Evolutionary conservation across 1,140 invertebrate genomes (phyloP).

Genomic region (Drosophila rufa): DNA sequence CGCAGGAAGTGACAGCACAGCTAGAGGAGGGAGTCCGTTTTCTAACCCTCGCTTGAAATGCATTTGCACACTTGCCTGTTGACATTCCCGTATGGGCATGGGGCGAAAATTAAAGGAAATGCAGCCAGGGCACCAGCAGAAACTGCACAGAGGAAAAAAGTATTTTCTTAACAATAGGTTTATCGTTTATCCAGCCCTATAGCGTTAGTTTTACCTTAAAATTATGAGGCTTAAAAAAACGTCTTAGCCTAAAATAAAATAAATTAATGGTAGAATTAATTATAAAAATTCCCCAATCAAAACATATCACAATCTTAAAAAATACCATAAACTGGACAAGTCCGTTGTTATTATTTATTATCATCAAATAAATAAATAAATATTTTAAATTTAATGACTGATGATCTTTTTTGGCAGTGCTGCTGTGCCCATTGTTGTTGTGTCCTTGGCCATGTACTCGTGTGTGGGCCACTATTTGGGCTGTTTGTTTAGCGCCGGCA

Average conservation of each 20-base stretch:
- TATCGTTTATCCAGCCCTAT: no score
- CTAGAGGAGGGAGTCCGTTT: conserved; percentile 1
- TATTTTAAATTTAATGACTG: not conserved
- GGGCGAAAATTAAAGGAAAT: conserved; percentile 67
- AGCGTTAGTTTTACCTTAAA: no score
- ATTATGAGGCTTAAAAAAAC: not conserved
- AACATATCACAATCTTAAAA: no score
- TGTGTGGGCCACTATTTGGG: conserved; percentile 42
- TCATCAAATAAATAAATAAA: no score
- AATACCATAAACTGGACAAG: not conserved
- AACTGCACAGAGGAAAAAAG: conserved; percentile 19
- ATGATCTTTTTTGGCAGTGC: not conserved
- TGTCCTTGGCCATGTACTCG: conserved; percentile 36
- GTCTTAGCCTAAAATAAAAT: not conserved
- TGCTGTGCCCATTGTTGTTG: not conserved
- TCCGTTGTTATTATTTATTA: not conserved
- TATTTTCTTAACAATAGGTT: no score
- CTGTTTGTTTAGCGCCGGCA: conserved; percentile 74
- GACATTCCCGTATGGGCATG: conserved; percentile 55
- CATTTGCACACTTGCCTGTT: conserved; percentile 71
- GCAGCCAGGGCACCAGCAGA: conserved; percentile 36
- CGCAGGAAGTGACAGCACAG: conserved; percentile 37
- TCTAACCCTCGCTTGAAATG: conserved; percentile 32
- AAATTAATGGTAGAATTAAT: not conserved
- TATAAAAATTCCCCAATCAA: not conserved